Percentiles rank a stretch among this genome's conserved stretches.
These are phyloP conservation scores for Amniataba percoides DNA, from an alignment of 2,797 vertebrate species.

Conservation along the genomic window DNA sequence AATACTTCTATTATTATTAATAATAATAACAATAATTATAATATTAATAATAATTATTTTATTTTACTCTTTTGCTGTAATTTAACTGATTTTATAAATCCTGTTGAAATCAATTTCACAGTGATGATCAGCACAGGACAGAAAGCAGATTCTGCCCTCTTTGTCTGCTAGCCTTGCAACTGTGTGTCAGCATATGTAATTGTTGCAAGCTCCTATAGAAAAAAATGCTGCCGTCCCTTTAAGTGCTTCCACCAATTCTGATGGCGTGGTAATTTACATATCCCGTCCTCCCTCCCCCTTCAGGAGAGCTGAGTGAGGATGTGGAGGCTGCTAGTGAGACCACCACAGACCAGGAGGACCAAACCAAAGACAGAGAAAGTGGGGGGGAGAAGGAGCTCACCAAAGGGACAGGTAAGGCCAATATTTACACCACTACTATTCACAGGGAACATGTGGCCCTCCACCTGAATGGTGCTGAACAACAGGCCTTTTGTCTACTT, in stretches of 20 bases:
- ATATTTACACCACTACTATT: conserved; percentile 65
- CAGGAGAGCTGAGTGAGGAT: conserved; percentile 97
- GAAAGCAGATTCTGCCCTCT: conserved; percentile 77
- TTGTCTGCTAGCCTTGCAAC: conserved; percentile 85
- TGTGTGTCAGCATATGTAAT: conserved; percentile 87
- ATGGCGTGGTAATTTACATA: conserved; percentile 90
- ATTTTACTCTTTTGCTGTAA: conserved; percentile 5
- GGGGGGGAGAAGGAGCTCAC: conserved; percentile 94
- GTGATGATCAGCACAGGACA: conserved; percentile 62
- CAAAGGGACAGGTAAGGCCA: conserved; percentile 94
- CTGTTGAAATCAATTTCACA: conserved; percentile 63
- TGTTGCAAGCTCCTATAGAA: conserved; percentile 86
- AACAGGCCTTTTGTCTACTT: conserved; percentile 59
- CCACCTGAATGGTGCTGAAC: conserved; percentile 52
- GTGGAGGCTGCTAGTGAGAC: conserved; percentile 94
- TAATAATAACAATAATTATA: background rate
- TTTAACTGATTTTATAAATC: conserved; percentile 46
- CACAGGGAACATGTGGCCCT: conserved; percentile 55
- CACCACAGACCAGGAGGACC: conserved; percentile 93
- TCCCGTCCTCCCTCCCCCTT: conserved; percentile 88
- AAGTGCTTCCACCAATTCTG: conserved; percentile 91
- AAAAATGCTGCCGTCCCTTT: conserved; percentile 88
- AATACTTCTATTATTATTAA: conserved; percentile 8
- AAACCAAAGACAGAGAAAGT: conserved; percentile 95
- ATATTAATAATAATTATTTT: conserved; percentile 9